Conservation (phyloP, 2,113 vertebrate genomes). For the Leucoraja erinaceus region DNA sequence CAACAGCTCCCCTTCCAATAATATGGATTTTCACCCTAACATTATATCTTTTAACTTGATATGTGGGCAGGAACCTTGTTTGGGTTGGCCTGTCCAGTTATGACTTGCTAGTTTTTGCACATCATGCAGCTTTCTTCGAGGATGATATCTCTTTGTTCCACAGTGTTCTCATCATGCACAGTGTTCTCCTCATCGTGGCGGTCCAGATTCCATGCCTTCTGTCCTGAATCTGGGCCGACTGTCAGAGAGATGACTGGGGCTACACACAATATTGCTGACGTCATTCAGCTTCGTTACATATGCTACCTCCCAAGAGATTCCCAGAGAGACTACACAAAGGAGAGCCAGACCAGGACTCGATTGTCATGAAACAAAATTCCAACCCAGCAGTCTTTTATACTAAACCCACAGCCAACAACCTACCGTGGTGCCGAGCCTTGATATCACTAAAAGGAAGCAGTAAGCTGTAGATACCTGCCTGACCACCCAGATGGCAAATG, state of each 20-base stretch:
- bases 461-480: background rate
- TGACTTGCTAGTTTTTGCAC: background rate
- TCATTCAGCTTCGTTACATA: background rate
- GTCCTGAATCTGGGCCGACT: background rate
- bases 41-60: background rate
- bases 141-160: background rate
- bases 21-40: background rate
- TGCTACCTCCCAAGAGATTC: background rate
- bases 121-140: background rate
- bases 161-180: too few relatives aligned
- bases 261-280: background rate
- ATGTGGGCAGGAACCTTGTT: background rate
- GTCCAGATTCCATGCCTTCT: background rate
- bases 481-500: background rate
- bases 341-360: background rate
- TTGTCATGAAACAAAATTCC: background rate
- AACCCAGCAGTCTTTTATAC: background rate
- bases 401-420: background rate
- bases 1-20: background rate
- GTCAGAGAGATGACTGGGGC: background rate
- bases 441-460: background rate
- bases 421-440: background rate
- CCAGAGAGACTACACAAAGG: background rate
- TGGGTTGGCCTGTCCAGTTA: background rate
- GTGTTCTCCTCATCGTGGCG: background rate